These are phyloP conservation scores for Dryobates pubescens DNA, from an alignment of 2,797 vertebrate genomes.

Conservation along the genomic window DNA sequence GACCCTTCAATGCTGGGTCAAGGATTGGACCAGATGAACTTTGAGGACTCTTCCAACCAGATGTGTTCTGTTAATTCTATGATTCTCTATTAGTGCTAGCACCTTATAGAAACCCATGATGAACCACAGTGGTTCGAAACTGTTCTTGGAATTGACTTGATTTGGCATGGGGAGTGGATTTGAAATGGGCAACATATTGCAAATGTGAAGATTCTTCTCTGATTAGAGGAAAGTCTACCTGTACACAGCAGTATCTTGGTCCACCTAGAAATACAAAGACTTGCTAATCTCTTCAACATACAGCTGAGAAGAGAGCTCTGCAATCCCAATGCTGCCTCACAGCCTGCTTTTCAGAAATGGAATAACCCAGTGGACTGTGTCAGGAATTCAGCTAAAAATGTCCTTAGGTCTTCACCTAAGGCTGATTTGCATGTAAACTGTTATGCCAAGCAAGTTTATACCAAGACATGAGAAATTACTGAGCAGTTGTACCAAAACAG, in stretches of 20 bases:
- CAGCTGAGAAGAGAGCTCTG: not conserved
- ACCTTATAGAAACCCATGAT: not conserved
- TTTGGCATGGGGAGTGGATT: not conserved
- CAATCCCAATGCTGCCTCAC: not conserved
- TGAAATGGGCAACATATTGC: not conserved
- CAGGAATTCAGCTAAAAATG: conserved; percentile 24
- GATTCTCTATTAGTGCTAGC: too few relatives aligned
- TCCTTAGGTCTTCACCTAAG: not conserved
- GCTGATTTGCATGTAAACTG: conserved; percentile 27
- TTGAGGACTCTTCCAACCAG: too few relatives aligned
- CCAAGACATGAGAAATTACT: not conserved
- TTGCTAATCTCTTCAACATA: fast-evolving
- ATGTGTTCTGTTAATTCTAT: too few relatives aligned
- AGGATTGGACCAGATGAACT: too few relatives aligned
- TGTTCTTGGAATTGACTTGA: not conserved
- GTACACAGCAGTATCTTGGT: not conserved
- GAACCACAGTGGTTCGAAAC: not conserved
- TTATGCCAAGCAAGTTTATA: conserved; percentile 6
- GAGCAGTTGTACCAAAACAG: not conserved
- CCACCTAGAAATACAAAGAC: not conserved
- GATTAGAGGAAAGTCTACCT: not conserved
- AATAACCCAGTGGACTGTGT: not conserved
- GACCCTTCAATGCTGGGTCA: too few relatives aligned
- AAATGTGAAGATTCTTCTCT: not conserved
- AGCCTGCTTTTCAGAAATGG: not conserved